A percentile compares a stretch with the other conserved stretches of the same genome.
phyloP scores from a whole-genome alignment of 2,113 vertebrate species.

The Arvicanthis niloticus region DNA sequence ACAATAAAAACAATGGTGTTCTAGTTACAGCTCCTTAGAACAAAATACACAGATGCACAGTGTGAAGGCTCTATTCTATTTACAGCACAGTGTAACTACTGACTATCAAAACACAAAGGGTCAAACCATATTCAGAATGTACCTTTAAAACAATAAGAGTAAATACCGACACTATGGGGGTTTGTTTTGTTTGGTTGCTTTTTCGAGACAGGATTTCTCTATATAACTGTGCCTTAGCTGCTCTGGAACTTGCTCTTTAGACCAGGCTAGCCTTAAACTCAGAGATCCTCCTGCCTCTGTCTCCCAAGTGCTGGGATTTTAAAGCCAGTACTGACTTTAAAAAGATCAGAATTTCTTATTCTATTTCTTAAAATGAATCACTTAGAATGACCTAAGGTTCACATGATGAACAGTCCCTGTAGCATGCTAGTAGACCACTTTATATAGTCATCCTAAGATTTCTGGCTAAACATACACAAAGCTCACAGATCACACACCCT shows the following conservation, averaged over 20 bases:
- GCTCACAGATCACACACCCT: not conserved
- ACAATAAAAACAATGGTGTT: not conserved
- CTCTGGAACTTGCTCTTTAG: too few species aligned
- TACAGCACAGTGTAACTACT: not conserved
- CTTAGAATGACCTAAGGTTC: not conserved
- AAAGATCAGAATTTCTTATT: slow-evolving; percentile 14
- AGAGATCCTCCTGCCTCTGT: too few species aligned
- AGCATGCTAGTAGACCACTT: not conserved
- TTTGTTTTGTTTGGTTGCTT: too few species aligned
- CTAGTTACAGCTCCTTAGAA: not conserved
- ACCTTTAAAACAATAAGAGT: not conserved
- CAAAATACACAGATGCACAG: not conserved
- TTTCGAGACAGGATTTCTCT: too few species aligned
- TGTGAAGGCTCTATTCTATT: not conserved
- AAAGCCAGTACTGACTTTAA: not conserved
- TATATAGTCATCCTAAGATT: not conserved
- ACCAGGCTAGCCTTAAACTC: too few species aligned
- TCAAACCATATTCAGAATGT: not conserved
- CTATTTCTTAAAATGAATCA: slow-evolving; percentile 3
- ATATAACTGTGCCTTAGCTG: too few species aligned
- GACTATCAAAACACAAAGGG: not conserved
- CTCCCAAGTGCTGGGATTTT: too few species aligned
- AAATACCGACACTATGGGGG: not conserved
- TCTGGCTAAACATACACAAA: not conserved
- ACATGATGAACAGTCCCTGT: not conserved